Percentiles rank a stretch among this genome's conserved stretches.
phyloP scores from a whole-genome alignment of 2,113 vertebrate species.

The Scophthalmus maximus region DNA sequence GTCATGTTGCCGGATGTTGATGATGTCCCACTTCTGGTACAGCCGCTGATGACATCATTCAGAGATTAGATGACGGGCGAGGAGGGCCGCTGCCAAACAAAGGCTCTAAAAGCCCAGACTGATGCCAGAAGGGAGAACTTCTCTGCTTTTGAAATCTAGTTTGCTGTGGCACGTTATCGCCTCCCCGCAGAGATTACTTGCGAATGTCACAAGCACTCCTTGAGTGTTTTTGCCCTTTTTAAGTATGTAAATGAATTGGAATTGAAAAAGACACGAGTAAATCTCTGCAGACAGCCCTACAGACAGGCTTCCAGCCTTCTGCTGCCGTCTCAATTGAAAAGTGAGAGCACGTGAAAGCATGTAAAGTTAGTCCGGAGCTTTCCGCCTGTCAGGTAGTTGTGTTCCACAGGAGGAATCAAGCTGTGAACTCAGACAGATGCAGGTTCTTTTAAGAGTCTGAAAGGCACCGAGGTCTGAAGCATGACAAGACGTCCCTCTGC shows the following conservation, averaged over 20 bases:
- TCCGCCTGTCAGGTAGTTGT: slow-evolving; percentile 32
- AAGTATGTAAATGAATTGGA: slow-evolving; percentile 69
- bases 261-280: slow-evolving; percentile 56
- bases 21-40: slow-evolving; percentile 61
- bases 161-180: slow-evolving; percentile 42
- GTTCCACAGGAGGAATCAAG: slow-evolving; percentile 36
- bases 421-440: slow-evolving; percentile 43
- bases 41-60: slow-evolving; percentile 63
- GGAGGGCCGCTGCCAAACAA: slow-evolving; percentile 48
- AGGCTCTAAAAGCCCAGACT: slow-evolving; percentile 28
- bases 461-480: slow-evolving; percentile 55
- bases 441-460: slow-evolving; percentile 24
- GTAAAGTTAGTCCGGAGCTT: slow-evolving; percentile 40
- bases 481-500: slow-evolving; percentile 34
- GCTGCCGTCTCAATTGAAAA: slow-evolving; percentile 45
- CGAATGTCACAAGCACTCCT: slow-evolving; percentile 48
- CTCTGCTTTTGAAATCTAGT: slow-evolving; percentile 45
- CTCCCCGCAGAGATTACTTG: slow-evolving; percentile 56
- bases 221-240: slow-evolving; percentile 66
- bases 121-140: slow-evolving; percentile 39
- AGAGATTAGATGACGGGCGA: slow-evolving; percentile 46
- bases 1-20: slow-evolving; percentile 59
- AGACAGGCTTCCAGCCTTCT: slow-evolving; percentile 62
- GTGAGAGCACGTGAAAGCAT: background rate
- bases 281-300: slow-evolving; percentile 65